Percentiles rank a stretch among this genome's conserved stretches.
phyloP scores from a whole-genome alignment of 2,113 vertebrate genomes.

The Anoplopoma fimbria region DNA sequence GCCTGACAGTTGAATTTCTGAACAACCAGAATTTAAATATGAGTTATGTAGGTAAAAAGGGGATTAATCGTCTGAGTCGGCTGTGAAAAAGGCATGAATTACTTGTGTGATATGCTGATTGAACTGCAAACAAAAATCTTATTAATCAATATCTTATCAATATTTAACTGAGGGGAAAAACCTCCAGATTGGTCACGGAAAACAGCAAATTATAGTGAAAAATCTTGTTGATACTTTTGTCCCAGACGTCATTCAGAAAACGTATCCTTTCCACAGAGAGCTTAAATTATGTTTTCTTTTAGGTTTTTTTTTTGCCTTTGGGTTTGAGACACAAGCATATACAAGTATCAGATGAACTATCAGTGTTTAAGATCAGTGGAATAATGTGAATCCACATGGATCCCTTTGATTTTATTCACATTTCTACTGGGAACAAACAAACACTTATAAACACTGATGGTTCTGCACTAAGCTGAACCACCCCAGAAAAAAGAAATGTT shows the following conservation, averaged over 20 bases:
- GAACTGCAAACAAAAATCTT: slow-evolving; percentile 43
- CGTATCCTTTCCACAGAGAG: neutral
- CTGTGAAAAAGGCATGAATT: neutral
- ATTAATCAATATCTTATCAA: too few species aligned
- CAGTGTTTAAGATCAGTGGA: slow-evolving; percentile 24
- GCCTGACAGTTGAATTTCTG: slow-evolving; percentile 22
- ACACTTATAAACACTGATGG: too few species aligned
- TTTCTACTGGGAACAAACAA: slow-evolving; percentile 22
- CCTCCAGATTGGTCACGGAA: neutral
- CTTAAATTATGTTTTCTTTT: slow-evolving; percentile 15
- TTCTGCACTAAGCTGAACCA: slow-evolving; percentile 7
- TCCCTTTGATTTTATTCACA: slow-evolving; percentile 14
- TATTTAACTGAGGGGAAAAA: slow-evolving; percentile 9
- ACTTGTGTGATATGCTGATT: slow-evolving; percentile 10
- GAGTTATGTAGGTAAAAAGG: neutral
- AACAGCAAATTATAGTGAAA: slow-evolving; percentile 10
- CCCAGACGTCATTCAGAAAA: slow-evolving; percentile 17
- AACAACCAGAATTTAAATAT: slow-evolving; percentile 23
- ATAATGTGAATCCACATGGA: slow-evolving; percentile 28
- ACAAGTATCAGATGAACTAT: slow-evolving; percentile 43
- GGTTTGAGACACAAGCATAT: slow-evolving; percentile 19
- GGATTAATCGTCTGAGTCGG: neutral
- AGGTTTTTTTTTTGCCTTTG: slow-evolving; percentile 1
- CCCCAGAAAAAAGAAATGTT: neutral
- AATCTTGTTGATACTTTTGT: slow-evolving; percentile 14